These are phyloP conservation scores for Amiota mariae DNA, from an alignment of 2,888 invertebrate genomes.

Conservation along the genomic window DNA sequence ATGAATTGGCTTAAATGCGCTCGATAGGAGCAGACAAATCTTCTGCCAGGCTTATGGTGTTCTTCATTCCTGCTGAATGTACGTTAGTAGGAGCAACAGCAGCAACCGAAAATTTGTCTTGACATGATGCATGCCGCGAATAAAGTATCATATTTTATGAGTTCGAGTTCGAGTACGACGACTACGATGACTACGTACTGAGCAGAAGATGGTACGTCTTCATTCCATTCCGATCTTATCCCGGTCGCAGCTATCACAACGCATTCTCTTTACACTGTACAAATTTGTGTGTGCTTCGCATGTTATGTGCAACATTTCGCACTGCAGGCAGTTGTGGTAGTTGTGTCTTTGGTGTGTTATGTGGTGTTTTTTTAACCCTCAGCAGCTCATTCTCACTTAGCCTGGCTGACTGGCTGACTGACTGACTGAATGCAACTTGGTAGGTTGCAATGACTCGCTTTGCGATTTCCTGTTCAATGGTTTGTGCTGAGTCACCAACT, in stretches of 20 bases:
- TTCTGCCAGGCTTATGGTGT: not conserved
- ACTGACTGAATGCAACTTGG: not conserved
- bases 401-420: not conserved
- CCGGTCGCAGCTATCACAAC: no score
- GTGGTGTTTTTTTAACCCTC: not conserved
- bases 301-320: conserved; percentile 57
- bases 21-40: not conserved
- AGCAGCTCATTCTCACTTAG: conserved; percentile 3
- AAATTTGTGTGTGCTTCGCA: conserved; percentile 28
- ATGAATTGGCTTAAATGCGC: not conserved
- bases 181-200: conserved; percentile 5
- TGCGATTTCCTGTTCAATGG: conserved; percentile 55
- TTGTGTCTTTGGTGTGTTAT: no score
- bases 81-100: no score
- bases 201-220: no score
- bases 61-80: not conserved
- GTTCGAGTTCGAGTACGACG: not conserved
- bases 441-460: conserved; percentile 10
- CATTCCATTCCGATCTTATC: no score
- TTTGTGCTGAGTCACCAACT: conserved; percentile 58
- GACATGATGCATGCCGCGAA: conserved; percentile 20
- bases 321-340: conserved; percentile 44
- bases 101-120: conserved; percentile 19
- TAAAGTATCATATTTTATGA: conserved; percentile 49
- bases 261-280: not conserved